phyloP scores from a whole-genome alignment of 2,888 invertebrate species.

The Mythimna vitellina region DNA sequence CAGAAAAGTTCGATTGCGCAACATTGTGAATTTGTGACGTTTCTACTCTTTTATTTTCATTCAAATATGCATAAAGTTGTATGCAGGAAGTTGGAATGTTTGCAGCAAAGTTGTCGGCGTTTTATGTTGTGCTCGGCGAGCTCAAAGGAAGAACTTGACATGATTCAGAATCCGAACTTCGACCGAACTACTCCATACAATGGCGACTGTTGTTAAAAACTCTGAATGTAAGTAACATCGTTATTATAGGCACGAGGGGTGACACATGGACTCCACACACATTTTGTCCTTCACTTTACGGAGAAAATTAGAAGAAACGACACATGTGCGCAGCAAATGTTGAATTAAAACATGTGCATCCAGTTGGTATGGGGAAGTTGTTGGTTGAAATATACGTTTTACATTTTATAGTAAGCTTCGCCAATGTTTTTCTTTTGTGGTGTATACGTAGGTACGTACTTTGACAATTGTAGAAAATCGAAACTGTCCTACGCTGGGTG shows the following conservation, averaged over 20 bases:
- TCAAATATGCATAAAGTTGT: constrained; percentile 19
- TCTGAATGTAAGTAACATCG: constrained; percentile 22
- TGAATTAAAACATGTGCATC: constrained; percentile 55
- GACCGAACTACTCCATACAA: constrained; percentile 19
- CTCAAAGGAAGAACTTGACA: constrained; percentile 29
- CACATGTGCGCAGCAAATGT: constrained; percentile 67
- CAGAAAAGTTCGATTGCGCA: not conserved
- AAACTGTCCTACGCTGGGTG: too few species aligned
- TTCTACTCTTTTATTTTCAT: constrained; percentile 29
- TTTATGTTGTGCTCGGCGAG: constrained; percentile 3
- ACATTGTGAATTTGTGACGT: not conserved
- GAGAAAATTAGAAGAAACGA: constrained; percentile 57
- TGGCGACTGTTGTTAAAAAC: constrained; percentile 20
- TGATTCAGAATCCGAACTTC: constrained; percentile 26
- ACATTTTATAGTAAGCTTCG: not conserved
- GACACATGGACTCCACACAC: constrained; percentile 39
- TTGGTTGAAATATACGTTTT: constrained; percentile 14
- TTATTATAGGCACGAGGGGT: constrained; percentile 8
- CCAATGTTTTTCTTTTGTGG: constrained; percentile 5
- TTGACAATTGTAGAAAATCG: too few species aligned
- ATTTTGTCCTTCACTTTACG: constrained; percentile 45
- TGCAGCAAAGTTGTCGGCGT: constrained; percentile 22
- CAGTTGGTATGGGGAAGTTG: constrained; percentile 45
- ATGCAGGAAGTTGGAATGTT: constrained; percentile 37
- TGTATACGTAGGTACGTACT: too few species aligned